phyloP scores from a whole-genome alignment of 2,113 vertebrate species.

The Salvelinus sp. region DNA sequence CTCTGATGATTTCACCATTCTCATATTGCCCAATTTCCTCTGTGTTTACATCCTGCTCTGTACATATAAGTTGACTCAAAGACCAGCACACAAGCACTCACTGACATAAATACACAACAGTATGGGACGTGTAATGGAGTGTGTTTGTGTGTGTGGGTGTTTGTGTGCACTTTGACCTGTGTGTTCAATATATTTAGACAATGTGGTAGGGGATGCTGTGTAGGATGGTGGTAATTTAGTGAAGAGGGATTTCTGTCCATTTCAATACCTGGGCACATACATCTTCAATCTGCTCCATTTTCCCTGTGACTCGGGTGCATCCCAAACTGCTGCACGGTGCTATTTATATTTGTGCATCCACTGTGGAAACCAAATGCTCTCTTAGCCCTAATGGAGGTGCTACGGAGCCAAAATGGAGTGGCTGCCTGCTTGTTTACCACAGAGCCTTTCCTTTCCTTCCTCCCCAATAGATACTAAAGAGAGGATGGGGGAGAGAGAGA shows the following conservation, averaged over 20 bases:
- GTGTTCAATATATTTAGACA: conserved; percentile 42
- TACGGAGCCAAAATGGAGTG: conserved; percentile 41
- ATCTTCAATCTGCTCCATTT: conserved; percentile 70
- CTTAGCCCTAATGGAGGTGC: conserved; percentile 63
- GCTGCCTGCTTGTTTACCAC: conserved; percentile 56
- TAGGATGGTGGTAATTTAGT: conserved; percentile 55
- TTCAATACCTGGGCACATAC: conserved; percentile 64
- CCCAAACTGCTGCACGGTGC: conserved; percentile 12
- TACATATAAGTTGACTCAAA: background rate
- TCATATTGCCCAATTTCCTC: no score
- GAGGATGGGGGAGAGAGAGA: background rate
- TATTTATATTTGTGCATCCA: conserved; percentile 76
- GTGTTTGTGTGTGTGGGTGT: conserved; percentile 5
- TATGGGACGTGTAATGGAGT: background rate
- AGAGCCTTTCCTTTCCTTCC: conserved; percentile 31
- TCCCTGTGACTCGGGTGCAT: conserved; percentile 35
- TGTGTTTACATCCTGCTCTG: no score
- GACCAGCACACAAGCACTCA: background rate
- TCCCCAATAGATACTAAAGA: conserved; percentile 6
- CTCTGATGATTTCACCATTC: no score
- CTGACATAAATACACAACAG: background rate
- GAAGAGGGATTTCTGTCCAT: conserved; percentile 58
- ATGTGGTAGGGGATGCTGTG: conserved; percentile 36
- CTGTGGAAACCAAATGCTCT: conserved; percentile 61
- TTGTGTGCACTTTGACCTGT: background rate